These are phyloP conservation scores for Fissipunctia ypsillon DNA, from an alignment of 2,888 invertebrate species.

Conservation along the genomic window DNA sequence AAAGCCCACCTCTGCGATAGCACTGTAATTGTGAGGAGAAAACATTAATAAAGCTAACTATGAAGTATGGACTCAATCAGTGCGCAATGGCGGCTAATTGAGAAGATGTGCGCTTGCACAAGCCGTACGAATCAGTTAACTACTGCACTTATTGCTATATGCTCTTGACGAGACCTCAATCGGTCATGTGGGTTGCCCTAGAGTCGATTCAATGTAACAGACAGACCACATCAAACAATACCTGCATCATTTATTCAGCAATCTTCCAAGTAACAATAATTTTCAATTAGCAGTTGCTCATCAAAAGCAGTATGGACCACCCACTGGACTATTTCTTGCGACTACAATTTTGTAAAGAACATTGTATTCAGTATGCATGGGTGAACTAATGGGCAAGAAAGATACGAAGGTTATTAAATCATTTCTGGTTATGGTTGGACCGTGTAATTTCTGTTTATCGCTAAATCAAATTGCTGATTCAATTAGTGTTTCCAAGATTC, in stretches of 20 bases:
- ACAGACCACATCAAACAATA: not conserved
- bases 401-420: slow-evolving; percentile 14
- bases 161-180: slow-evolving; percentile 41
- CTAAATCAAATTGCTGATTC: slow-evolving; percentile 20
- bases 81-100: slow-evolving; percentile 73
- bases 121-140: slow-evolving; percentile 49
- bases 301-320: slow-evolving; percentile 27
- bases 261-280: not conserved
- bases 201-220: slow-evolving; percentile 12
- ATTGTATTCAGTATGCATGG: not conserved
- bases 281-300: slow-evolving; percentile 7
- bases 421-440: slow-evolving; percentile 3
- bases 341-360: not conserved
- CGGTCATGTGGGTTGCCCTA: slow-evolving; percentile 12
- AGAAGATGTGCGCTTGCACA: slow-evolving; percentile 67
- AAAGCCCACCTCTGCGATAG: slow-evolving; percentile 55
- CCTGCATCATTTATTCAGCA: not conserved
- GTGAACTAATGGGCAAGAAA: not conserved
- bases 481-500: slow-evolving; percentile 25
- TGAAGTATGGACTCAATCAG: slow-evolving; percentile 71
- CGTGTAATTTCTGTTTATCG: slow-evolving; percentile 39
- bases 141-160: slow-evolving; percentile 42
- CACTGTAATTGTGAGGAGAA: slow-evolving; percentile 49
- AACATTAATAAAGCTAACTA: slow-evolving; percentile 63
- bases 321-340: slow-evolving; percentile 13